These are phyloP conservation scores for Catharus minimus DNA, from an alignment of 2,113 vertebrate species.

Conservation along the genomic window DNA sequence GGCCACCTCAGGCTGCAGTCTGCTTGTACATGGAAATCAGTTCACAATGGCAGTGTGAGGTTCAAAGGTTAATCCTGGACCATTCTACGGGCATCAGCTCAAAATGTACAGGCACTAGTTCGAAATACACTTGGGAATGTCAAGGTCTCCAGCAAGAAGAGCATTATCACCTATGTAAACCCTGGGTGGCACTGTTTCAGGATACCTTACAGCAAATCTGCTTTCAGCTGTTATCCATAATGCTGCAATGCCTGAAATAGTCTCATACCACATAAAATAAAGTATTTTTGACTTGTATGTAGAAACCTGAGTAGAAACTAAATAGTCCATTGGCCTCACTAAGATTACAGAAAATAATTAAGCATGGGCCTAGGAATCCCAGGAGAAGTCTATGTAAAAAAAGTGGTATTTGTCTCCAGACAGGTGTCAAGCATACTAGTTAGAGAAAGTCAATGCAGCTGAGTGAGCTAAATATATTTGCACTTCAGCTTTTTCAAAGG, in stretches of 20 bases:
- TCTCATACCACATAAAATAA: background rate
- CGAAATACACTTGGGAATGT: background rate
- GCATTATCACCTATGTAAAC: background rate
- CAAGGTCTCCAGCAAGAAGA: background rate
- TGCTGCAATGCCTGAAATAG: background rate
- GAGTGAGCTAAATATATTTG: background rate
- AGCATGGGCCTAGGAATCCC: background rate
- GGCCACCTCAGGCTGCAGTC: background rate
- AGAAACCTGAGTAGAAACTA: background rate
- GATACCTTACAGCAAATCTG: background rate
- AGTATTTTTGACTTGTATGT: background rate
- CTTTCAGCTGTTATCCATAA: background rate
- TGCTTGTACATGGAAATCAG: background rate
- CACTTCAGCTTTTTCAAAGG: slow-evolving; percentile 1
- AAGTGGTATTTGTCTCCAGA: background rate
- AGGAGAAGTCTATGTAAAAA: background rate
- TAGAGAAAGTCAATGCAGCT: background rate
- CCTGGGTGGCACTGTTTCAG: background rate
- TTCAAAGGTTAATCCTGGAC: background rate
- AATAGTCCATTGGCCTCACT: background rate
- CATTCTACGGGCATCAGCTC: background rate
- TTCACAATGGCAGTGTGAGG: background rate
- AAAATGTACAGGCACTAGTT: background rate
- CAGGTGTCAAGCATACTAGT: background rate
- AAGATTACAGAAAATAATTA: background rate